Base-by-base conservation (phyloP, 2,888 invertebrate species). In the Sesia bembeciformis region DNA sequence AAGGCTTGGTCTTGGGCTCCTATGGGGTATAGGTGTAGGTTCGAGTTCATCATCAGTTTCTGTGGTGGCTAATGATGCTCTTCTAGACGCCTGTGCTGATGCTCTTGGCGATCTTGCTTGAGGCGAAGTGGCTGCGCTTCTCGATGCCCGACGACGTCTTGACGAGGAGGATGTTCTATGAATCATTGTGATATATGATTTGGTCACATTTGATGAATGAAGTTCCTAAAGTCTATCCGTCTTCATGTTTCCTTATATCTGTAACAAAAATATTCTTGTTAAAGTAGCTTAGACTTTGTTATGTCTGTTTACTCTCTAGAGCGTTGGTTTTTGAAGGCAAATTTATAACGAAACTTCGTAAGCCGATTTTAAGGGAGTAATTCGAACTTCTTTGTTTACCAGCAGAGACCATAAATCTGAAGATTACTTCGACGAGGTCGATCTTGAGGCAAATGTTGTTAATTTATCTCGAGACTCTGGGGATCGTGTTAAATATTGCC, bases 141-240 rank as follows among this genome's bases (percentile, higher is more conserved):
- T 87, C 5, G 94, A 93, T 56, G 93, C 92, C 54, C 93, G 90
- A 23, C 93, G 91, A 60, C 94, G 90, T 54, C 93, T 89, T 56
- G 92, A 91, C 43, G 94, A 94, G 40, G 93, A 91, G 65, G 92
- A 92, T 4, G 84, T 84, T 68, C 94, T 90, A 66, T 93, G 92
- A 64, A 94, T 77, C 94, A 94, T 94, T 60, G 62, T 81, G 59
- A 23, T 40, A 40, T 23, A 23, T 2, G 23, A 23, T 23, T 23
- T 23, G 23, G 23, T 23, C 23, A 23, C 46, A n/a, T 46, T 46
- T 8, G 8, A 46, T 8, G 23, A n/a, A 8, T 8, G 4, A 0
- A 46, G 23, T 4, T 46, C 23, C 8, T 46, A 5, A 4, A 46
- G 23, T 46, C 8, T 46, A 46, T 8, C n/a, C 43, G n/a, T 46